Evolutionary conservation across 2,888 invertebrate species (phyloP).

Genomic region (Calephelis perditalis): DNA sequence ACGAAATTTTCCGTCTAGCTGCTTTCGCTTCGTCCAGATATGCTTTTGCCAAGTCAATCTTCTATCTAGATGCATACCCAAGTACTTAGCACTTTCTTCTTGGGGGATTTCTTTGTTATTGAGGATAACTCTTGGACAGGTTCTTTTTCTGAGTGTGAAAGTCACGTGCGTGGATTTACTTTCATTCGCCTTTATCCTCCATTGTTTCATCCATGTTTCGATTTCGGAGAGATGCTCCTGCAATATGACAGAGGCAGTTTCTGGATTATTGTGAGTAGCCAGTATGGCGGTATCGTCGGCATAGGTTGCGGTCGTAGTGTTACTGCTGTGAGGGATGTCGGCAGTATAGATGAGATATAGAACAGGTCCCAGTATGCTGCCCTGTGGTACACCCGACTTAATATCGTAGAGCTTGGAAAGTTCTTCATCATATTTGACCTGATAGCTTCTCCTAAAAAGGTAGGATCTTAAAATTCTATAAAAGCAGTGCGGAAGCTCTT

Average conservation of each 20-base stretch:
- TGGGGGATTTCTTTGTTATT: too few species aligned
- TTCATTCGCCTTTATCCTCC: not conserved
- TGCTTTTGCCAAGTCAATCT: too few species aligned
- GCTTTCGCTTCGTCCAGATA: too few species aligned
- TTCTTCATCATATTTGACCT: too few species aligned
- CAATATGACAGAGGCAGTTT: not conserved
- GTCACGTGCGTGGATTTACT: slow-evolving; percentile 10
- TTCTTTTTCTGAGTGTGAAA: not conserved
- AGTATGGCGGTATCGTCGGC: slow-evolving; percentile 14
- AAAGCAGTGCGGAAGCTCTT: too few species aligned
- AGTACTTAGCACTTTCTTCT: too few species aligned
- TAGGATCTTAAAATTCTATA: too few species aligned
- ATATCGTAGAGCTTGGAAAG: too few species aligned
- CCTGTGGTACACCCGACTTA: slow-evolving; percentile 1
- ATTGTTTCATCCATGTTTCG: not conserved
- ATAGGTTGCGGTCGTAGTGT: slow-evolving; percentile 1
- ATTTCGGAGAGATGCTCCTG: not conserved
- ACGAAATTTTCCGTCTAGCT: too few species aligned
- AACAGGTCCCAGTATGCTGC: slow-evolving; percentile 6
- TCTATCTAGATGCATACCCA: too few species aligned
- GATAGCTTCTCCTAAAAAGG: too few species aligned
- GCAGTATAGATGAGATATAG: slow-evolving; percentile 7
- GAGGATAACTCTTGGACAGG: too few species aligned
- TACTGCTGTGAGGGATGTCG: not conserved
- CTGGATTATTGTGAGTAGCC: not conserved